Base-by-base conservation (phyloP, 2,113 vertebrate genomes). In the Muntiacus reevesi region DNA sequence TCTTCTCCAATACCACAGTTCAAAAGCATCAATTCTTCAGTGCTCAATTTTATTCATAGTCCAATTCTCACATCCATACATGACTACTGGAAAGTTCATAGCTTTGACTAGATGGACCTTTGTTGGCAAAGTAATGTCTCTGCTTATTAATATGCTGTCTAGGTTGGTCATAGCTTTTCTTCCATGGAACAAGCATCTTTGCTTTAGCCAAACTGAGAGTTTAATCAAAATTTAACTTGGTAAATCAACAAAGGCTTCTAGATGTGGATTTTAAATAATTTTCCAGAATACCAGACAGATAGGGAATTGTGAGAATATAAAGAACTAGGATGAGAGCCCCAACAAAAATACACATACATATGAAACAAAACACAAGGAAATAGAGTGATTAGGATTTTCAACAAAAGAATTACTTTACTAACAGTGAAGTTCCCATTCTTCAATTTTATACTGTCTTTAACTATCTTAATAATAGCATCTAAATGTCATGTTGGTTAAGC, bases 191-290 rank as follows among this genome's bases (percentile, higher is more conserved):
- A 71, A 71, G 67, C n/a, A 40, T 71, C n/a, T 40, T 59, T 82
- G 33, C 9, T 60, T 95, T 54, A 62, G 33, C 6, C 87, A 45
- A 87, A 71, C 0, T 82, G 50, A 33, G 55, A 13, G 14, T 13
- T 50, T 91, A 30, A 62, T 79, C 30, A 52, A 55, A 74, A 10
- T 64, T 88, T 89, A n/a, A 87, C 9, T 50, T 90, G 4, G 3
- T 36, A 86, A 94, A 59, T 89, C 23, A 81, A 96, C 88, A 59
- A 52, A 76, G 16, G 36, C 15, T 92, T 93, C 47, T 21, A 76
- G 15, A 47, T 91, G 15, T 64, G 11, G 60, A 96, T 93, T 96
- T 95, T 91, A 95, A 90, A 60, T 45, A 45, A 71, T 84, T 93
- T 96, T 45, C 45, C 23, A 57, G 25, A 85, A 89, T 45, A 74